Evolutionary conservation across 2,797 vertebrate species (phyloP).

Genomic region (Syngnathus rostellatus): DNA sequence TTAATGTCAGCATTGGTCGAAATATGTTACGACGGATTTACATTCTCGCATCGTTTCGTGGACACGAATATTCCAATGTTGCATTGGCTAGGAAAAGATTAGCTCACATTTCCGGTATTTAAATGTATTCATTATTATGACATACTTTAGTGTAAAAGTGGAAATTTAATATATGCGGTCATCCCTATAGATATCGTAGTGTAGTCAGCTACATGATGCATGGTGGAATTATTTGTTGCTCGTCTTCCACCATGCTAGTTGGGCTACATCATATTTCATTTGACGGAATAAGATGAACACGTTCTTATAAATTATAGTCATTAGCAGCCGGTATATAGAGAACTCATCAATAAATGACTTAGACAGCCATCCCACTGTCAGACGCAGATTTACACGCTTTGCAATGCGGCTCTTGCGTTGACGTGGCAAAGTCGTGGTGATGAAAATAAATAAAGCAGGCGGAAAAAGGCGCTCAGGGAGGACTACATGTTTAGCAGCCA

Average conservation of each 20-base stretch:
- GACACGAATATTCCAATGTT: neutral
- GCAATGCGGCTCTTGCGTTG: neutral
- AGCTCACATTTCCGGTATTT: too few relatives aligned
- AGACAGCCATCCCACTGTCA: neutral
- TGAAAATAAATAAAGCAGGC: slow-evolving; percentile 14
- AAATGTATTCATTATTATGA: neutral
- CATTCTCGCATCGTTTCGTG: neutral
- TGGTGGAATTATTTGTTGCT: neutral
- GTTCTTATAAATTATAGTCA: neutral
- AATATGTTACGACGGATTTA: neutral
- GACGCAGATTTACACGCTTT: neutral
- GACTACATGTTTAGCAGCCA: slow-evolving; percentile 54
- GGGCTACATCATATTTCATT: neutral
- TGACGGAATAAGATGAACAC: neutral
- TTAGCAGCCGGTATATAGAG: neutral
- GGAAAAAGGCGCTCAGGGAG: slow-evolving; percentile 29
- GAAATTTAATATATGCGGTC: neutral
- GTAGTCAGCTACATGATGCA: neutral
- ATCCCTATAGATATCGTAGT: neutral
- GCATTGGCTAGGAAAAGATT: neutral
- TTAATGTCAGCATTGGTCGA: too few relatives aligned
- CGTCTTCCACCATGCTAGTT: too few relatives aligned
- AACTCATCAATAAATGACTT: neutral
- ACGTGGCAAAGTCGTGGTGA: slow-evolving; percentile 1
- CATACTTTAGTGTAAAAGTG: neutral